phyloP scores from a whole-genome alignment of 1,140 invertebrate species.

The Rhagoletis pomonella region DNA sequence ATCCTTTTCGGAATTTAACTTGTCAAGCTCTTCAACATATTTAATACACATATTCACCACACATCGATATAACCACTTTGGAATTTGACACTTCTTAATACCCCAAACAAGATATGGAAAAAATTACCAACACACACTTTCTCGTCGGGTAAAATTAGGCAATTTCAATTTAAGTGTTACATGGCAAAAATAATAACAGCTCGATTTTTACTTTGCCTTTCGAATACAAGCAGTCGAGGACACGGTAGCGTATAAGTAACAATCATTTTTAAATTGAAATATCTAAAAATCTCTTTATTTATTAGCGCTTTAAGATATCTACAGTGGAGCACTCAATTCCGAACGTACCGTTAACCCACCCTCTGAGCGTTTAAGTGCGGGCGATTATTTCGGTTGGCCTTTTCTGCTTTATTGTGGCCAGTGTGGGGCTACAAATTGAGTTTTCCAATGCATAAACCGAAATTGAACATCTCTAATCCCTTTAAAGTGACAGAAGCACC shows the following conservation, averaged over 20 bases:
- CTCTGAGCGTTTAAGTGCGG: not conserved
- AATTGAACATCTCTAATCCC: constrained; percentile 50
- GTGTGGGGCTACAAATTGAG: not conserved
- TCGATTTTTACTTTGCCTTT: too few species aligned
- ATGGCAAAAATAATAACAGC: not conserved
- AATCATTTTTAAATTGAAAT: constrained; percentile 6
- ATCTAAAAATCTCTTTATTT: constrained; percentile 32
- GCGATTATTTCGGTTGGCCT: not conserved
- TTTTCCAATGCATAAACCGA: constrained; percentile 34
- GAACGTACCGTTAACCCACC: not conserved
- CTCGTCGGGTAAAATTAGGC: not conserved
- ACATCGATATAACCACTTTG: too few species aligned
- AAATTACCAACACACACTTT: not conserved
- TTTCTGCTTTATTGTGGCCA: not conserved
- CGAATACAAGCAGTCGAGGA: too few species aligned
- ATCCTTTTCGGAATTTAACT: not conserved
- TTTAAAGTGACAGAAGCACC: constrained; percentile 34
- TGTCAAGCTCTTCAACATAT: not conserved
- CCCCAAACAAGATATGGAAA: too few species aligned
- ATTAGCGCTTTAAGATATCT: constrained; percentile 27
- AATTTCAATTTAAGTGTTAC: constrained; percentile 4
- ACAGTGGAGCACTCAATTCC: not conserved
- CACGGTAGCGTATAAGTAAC: not conserved
- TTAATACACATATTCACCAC: not conserved
- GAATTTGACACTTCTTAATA: not conserved